Base-by-base conservation (phyloP, 2,113 vertebrate species). In the Eurypyga helias region DNA sequence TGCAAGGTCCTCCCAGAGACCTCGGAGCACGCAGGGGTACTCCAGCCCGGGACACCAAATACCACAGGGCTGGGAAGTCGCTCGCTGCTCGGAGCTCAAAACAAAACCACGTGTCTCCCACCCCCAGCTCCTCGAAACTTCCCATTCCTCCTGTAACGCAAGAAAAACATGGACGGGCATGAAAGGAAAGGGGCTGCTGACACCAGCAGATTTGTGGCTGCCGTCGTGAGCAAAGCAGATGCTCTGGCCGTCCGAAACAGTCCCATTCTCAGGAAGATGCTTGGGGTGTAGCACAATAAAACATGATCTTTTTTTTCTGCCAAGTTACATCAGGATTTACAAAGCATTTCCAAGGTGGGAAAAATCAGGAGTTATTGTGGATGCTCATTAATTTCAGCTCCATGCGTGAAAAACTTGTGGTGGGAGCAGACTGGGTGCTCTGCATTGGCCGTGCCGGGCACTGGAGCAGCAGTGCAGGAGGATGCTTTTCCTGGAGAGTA, bases 21-120 rank as follows among this genome's bases (percentile, higher is more conserved):
- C 43, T 28, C 2, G 3, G 34, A 61, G 54, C 76, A 23, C 2
- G 2, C 14, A 4, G 0, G 57, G 11, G 13, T 31, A 11, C 43
- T 34, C 45, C 79, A 65, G 58, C 62, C 34, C 0, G 1, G 62
- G 34, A 55, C 55, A 36, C 13, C 9, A 21, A 11, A 38, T 19
- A 20, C 24, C 2, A 1, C 1, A 0, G 54, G 28, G 11, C 31
- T 61, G 51, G 72, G 54, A 60, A 67, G 51, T 17, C 3, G 1
- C 36, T 66, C 2, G 2, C 52, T 51, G 54, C 67, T 84, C 7
- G 1, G 34, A 84, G 41, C 54, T 89, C 34, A 36, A 55, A 62
- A 85, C 23, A 73, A 73, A 89, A 19, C 60, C 66, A 55, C 14
- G n/a, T 43, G 54, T 43, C 38, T 67, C 73, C 60, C 52, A 36